Evolutionary conservation across 2,113 vertebrate species (phyloP), one percentile per base, ranked within the genome.

Genomic region (Myiozetetes cayanensis): DNA sequence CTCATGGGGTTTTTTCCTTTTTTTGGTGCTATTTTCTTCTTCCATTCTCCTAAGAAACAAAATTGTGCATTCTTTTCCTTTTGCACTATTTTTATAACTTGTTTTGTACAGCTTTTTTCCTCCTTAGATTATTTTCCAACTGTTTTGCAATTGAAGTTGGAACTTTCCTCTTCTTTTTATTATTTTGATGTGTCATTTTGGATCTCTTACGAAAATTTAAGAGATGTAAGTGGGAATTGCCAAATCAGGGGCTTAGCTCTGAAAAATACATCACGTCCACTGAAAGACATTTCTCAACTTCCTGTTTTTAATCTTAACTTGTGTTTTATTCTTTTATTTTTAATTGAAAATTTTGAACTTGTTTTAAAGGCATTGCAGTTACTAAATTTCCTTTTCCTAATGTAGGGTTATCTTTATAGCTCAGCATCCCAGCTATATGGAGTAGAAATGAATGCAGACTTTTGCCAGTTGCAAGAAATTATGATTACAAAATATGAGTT

Each of bases 321-420:
- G 1, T 70, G 16, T 33, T 82, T 83, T 72, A 37, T 46, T 88
- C 61, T 92, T 72, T 94, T 82, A 15, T 33, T 85, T 88, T 92
- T 63, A 78, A 83, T 19, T 88, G 27, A 93, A 56, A 53, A 46
- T 47, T 74, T 56, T 84, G 31, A 85, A 87, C 41, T 76, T 89
- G 22, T 76, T 91, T 90, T 44, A 52, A 87, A 91, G 84, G 23
- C 28, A 63, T 68, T 23, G 14, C 30, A 65, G 68, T 78, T 89
- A 88, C 93, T 95, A 76, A 63, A 33, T 97, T 73, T 97, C 84
- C 53, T 95, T 90, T 92, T 96, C 81, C 71, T 96, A 56, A 96
- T 97, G 63, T 92, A 99, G 99, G 99, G 98, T 56, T 98, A 98
- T 79, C 96, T 99, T 94, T 99, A 98, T 96, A 99, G 99, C 94